Percentiles rank a stretch among this genome's conserved stretches.
These are phyloP conservation scores for Chloroceryle inda DNA, from an alignment of 2,797 vertebrate genomes.

Conservation along the genomic window DNA sequence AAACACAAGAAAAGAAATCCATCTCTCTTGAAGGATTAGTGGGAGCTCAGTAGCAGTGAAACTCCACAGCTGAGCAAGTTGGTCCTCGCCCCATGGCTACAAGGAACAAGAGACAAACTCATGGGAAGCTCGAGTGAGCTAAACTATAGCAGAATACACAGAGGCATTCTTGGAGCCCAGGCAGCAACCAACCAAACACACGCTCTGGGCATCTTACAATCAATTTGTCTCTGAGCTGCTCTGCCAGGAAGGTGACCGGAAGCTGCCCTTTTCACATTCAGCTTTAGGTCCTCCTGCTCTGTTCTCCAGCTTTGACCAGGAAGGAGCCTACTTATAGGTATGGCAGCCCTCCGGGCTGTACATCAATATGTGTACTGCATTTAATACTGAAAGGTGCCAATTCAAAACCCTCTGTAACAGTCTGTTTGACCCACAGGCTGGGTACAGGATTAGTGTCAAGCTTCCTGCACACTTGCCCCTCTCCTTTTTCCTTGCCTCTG, in stretches of 20 bases:
- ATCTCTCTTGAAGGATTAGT: background rate
- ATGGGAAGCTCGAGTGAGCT: background rate
- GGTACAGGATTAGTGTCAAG: background rate
- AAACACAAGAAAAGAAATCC: constrained; percentile 7
- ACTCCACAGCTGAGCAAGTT: background rate
- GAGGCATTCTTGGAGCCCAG: constrained; percentile 11
- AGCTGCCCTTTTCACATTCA: constrained; percentile 64
- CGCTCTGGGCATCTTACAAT: background rate
- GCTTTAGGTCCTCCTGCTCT: constrained; percentile 12
- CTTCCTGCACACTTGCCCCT: background rate
- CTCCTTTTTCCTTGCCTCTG: background rate
- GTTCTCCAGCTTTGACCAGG: background rate
- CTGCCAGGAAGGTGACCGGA: background rate
- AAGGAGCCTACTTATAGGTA: background rate
- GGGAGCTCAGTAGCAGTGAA: background rate
- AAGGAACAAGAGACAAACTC: background rate
- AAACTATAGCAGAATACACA: background rate
- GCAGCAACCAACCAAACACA: background rate
- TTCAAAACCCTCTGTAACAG: background rate
- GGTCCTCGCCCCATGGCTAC: constrained; percentile 27
- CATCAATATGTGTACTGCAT: background rate
- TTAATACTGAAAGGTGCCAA: constrained; percentile 40
- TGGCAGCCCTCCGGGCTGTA: background rate
- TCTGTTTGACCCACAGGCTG: background rate
- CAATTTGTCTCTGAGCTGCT: constrained; percentile 29